Conservation (phyloP, 2,797 vertebrate species). For the Lophotriccus pileatus region DNA sequence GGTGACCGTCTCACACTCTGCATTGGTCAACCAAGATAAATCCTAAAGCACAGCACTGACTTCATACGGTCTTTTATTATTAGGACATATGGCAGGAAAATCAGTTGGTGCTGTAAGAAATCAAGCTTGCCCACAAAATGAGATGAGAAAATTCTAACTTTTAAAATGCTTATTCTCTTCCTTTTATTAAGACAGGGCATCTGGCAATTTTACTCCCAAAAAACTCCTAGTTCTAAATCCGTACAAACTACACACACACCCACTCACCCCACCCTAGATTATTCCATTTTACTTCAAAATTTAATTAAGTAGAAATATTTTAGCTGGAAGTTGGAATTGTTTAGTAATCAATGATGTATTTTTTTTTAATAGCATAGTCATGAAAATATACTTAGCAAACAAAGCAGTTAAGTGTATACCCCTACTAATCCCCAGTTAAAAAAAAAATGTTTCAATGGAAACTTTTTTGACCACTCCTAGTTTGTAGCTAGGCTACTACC, state of each 20-base stretch:
- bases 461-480: not conserved
- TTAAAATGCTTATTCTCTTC: not conserved
- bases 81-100: not conserved
- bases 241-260: not conserved
- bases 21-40: not conserved
- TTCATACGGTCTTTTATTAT: not conserved
- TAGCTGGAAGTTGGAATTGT: not conserved
- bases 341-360: not conserved
- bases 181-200: not conserved
- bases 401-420: not conserved
- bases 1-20: not conserved
- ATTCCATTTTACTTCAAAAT: not conserved
- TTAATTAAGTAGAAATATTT: not conserved
- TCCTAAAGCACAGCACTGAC: not conserved
- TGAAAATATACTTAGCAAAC: not conserved
- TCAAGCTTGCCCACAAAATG: not conserved
- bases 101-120: not conserved
- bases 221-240: not conserved
- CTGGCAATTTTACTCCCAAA: not conserved
- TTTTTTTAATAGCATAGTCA: not conserved
- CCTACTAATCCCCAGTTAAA: not conserved
- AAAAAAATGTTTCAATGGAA: not conserved
- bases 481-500: not conserved
- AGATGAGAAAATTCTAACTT: not conserved
- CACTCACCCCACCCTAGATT: rapidly evolving